A percentile compares a stretch with the other conserved stretches of the same genome.
Conservation (phyloP, 2,113 vertebrate species). For the Corvus hawaiiensis region DNA sequence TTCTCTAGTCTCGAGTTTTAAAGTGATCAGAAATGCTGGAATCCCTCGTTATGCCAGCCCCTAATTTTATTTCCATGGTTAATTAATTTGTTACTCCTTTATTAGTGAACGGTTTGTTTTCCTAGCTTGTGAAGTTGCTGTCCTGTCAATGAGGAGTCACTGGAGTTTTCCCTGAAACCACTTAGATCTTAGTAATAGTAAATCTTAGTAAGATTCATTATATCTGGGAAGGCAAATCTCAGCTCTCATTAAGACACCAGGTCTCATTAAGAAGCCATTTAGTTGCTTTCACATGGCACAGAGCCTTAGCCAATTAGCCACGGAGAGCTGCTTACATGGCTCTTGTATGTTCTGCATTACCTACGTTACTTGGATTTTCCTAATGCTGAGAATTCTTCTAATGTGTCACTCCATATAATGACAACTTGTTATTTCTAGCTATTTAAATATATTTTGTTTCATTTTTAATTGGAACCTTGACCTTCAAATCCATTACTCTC, state of each 20-base stretch:
- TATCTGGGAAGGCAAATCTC: not conserved
- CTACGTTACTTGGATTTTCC: not conserved
- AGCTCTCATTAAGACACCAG: not conserved
- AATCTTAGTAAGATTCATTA: not conserved
- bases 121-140: not conserved
- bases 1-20: not conserved
- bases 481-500: not conserved
- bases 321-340: not conserved
- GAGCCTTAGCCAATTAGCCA: not conserved
- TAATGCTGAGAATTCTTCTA: not conserved
- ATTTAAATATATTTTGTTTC: not conserved
- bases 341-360: not conserved
- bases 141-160: not conserved
- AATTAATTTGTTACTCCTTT: not conserved
- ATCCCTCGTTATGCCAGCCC: accelerated
- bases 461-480: not conserved
- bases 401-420: not conserved
- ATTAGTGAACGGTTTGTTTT: not conserved
- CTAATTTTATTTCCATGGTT: not conserved
- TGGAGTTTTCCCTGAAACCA: not conserved
- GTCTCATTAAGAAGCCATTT: not conserved
- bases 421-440: not conserved
- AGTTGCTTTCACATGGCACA: not conserved
- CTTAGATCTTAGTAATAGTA: not conserved
- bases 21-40: not conserved